phyloP scores from a whole-genome alignment of 2,888 invertebrate genomes.

The Chironomus tentans region DNA sequence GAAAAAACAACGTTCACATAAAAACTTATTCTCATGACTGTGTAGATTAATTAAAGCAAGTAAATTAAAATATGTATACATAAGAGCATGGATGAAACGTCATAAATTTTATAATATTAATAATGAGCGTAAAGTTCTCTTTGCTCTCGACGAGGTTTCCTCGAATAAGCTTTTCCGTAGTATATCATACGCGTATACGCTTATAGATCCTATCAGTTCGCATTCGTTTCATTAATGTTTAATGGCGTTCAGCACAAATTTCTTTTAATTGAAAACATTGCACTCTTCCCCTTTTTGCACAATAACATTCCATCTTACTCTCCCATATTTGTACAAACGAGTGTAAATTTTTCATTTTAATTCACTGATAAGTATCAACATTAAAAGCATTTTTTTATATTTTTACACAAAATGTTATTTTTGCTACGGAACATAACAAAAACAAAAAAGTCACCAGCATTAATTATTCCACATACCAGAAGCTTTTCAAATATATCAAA shows the following conservation, averaged over 20 bases:
- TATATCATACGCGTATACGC: background rate
- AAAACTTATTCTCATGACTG: background rate
- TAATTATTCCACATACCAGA: too few relatives aligned
- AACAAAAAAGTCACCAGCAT: too few relatives aligned
- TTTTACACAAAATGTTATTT: background rate
- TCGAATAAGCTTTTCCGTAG: background rate
- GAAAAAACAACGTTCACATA: background rate
- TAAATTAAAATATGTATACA: constrained; percentile 1
- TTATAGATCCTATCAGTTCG: background rate
- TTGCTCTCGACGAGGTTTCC: background rate
- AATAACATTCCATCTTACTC: background rate
- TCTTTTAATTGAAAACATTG: constrained; percentile 20
- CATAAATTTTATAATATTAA: constrained; percentile 4
- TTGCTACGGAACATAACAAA: background rate
- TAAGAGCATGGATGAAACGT: background rate
- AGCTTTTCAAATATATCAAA: too few relatives aligned
- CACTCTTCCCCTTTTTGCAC: background rate
- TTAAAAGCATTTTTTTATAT: too few relatives aligned
- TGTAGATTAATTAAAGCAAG: constrained; percentile 5
- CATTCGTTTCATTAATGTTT: background rate
- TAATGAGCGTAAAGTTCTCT: constrained; percentile 3
- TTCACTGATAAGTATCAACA: background rate
- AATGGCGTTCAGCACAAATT: constrained; percentile 9
- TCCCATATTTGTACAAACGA: background rate
- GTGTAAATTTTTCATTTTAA: background rate